phyloP scores from a whole-genome alignment of 2,113 vertebrate species.

The Amia ocellicauda region DNA sequence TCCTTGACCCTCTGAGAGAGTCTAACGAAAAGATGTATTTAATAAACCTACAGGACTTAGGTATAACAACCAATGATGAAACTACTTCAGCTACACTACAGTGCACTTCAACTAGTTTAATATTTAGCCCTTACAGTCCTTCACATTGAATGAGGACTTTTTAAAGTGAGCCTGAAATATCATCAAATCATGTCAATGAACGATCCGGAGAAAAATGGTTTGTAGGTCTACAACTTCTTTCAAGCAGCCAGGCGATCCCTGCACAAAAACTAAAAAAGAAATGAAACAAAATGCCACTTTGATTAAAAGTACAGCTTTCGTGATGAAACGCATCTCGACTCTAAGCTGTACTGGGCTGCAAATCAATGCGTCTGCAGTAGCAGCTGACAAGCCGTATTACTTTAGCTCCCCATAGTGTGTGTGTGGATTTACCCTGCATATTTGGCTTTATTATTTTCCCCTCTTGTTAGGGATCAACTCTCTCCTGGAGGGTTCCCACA shows the following conservation, averaged over 20 bases:
- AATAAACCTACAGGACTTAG: too few relatives aligned
- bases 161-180: too few relatives aligned
- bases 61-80: too few relatives aligned
- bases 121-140: too few relatives aligned
- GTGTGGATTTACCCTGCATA: background rate
- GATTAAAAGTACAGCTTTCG: background rate
- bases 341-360: background rate
- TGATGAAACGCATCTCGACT: background rate
- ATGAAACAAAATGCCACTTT: slow-evolving; percentile 26
- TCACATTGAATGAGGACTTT: too few relatives aligned
- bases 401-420: background rate
- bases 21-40: too few relatives aligned
- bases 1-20: too few relatives aligned
- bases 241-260: background rate
- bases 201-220: background rate
- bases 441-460: background rate
- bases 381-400: background rate
- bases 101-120: too few relatives aligned
- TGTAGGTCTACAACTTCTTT: background rate
- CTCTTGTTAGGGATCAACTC: background rate
- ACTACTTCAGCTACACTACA: too few relatives aligned
- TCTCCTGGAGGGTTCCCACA: background rate
- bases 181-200: too few relatives aligned
- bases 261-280: background rate
- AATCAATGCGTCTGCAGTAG: slow-evolving; percentile 6